phyloP scores from a whole-genome alignment of 2,888 invertebrate species.

The Eilema sororculum region DNA sequence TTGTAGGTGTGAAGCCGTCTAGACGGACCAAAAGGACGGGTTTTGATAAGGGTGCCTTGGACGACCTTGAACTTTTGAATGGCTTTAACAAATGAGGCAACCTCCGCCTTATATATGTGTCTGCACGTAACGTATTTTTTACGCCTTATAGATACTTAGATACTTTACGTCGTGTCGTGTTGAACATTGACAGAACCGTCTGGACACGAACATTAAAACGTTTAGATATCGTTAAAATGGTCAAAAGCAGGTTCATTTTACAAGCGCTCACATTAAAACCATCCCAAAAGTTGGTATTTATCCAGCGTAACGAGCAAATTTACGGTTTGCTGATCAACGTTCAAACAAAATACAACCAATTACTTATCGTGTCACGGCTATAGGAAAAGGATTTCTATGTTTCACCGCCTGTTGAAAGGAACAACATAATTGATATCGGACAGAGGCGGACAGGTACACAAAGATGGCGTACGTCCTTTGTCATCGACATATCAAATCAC shows the following conservation, averaged over 20 bases:
- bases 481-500: slow-evolving; percentile 64
- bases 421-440: slow-evolving; percentile 69
- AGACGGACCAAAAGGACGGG: slow-evolving; percentile 83
- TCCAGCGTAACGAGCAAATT: slow-evolving; percentile 67
- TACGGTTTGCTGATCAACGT: slow-evolving; percentile 68
- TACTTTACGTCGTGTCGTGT: slow-evolving; percentile 24
- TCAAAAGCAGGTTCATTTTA: slow-evolving; percentile 51
- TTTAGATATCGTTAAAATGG: slow-evolving; percentile 49
- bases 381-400: slow-evolving; percentile 64
- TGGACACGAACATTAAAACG: slow-evolving; percentile 26
- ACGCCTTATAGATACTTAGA: slow-evolving; percentile 36
- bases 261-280: slow-evolving; percentile 55
- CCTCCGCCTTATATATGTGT: slow-evolving; percentile 62
- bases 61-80: slow-evolving; percentile 83
- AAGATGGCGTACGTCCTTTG: slow-evolving; percentile 58
- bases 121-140: slow-evolving; percentile 57
- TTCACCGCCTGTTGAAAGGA: slow-evolving; percentile 62
- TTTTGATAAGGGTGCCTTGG: slow-evolving; percentile 83
- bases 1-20: slow-evolving; percentile 84
- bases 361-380: slow-evolving; percentile 66
- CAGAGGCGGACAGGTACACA: slow-evolving; percentile 54
- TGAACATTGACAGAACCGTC: slow-evolving; percentile 28
- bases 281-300: slow-evolving; percentile 63
- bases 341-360: slow-evolving; percentile 74
- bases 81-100: slow-evolving; percentile 82